These are phyloP conservation scores for Gymnocephalus cernua DNA, from an alignment of 2,113 vertebrate species.

Conservation along the genomic window DNA sequence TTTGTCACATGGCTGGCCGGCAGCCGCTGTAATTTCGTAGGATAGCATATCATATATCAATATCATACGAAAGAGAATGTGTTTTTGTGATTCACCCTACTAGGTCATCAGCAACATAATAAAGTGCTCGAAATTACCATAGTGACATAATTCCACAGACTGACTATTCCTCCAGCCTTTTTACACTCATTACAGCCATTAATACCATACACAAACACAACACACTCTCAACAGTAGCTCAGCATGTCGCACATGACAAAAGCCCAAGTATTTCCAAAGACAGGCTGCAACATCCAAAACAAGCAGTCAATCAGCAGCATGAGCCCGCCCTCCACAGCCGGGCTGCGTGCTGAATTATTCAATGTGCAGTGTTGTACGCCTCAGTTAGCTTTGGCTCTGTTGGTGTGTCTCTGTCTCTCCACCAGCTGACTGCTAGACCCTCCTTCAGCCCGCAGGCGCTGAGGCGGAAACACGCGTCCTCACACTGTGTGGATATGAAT, in stretches of 20 bases:
- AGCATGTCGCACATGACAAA: background rate
- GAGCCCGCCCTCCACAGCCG: conserved; percentile 36
- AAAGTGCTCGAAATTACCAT: background rate
- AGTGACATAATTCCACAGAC: background rate
- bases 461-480: conserved; percentile 46
- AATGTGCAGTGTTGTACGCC: conserved; percentile 47
- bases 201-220: background rate
- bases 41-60: too few species aligned
- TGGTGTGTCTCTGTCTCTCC: conserved; percentile 33
- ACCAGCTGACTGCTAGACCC: conserved; percentile 58
- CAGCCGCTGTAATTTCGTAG: too few species aligned
- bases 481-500: conserved; percentile 43
- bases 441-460: conserved; percentile 18
- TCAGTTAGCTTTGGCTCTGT: conserved; percentile 57
- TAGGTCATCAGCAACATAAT: background rate
- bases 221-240: background rate
- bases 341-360: conserved; percentile 75
- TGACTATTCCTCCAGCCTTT: background rate
- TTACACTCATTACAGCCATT: background rate
- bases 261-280: conserved; percentile 28
- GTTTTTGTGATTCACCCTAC: too few species aligned
- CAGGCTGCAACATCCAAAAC: conserved; percentile 29
- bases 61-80: too few species aligned
- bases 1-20: too few species aligned
- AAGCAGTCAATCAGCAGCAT: conserved; percentile 37